Percentiles rank a stretch among this genome's conserved stretches.
phyloP scores from a whole-genome alignment of 2,888 invertebrate species.

The Loripinus fragilis region DNA sequence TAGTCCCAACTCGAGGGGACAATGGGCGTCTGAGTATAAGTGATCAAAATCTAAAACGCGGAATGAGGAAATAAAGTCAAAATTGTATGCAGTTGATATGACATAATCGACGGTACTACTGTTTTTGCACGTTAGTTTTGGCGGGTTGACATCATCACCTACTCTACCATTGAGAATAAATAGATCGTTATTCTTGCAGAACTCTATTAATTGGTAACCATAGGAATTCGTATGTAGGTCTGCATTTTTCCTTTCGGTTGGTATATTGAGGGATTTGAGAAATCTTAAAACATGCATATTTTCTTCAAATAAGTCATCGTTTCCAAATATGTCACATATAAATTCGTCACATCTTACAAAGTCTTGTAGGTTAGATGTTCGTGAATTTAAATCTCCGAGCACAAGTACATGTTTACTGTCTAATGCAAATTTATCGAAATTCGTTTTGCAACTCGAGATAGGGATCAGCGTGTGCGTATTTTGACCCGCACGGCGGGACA shows the following conservation, averaged over 20 bases:
- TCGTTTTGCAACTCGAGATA: conserved; percentile 23
- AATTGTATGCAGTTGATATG: background rate
- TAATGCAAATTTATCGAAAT: background rate
- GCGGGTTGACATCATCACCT: background rate
- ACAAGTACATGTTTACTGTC: background rate
- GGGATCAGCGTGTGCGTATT: conserved; percentile 11
- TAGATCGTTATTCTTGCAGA: background rate
- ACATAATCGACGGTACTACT: background rate
- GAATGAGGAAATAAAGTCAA: background rate
- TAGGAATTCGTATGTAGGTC: background rate
- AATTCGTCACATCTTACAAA: background rate
- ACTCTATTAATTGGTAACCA: background rate
- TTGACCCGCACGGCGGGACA: conserved; percentile 12
- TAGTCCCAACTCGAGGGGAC: background rate
- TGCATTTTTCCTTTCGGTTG: background rate
- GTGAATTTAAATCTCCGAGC: conserved; percentile 18
- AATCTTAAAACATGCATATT: background rate
- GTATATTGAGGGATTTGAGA: too few relatives aligned
- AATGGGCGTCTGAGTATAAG: background rate
- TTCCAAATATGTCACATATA: background rate
- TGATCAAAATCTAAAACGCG: background rate
- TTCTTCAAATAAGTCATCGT: background rate
- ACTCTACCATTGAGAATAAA: background rate
- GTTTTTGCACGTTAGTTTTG: background rate
- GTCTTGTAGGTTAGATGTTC: background rate